phyloP scores from a whole-genome alignment of 2,888 invertebrate species.

The Drosophila borealis region DNA sequence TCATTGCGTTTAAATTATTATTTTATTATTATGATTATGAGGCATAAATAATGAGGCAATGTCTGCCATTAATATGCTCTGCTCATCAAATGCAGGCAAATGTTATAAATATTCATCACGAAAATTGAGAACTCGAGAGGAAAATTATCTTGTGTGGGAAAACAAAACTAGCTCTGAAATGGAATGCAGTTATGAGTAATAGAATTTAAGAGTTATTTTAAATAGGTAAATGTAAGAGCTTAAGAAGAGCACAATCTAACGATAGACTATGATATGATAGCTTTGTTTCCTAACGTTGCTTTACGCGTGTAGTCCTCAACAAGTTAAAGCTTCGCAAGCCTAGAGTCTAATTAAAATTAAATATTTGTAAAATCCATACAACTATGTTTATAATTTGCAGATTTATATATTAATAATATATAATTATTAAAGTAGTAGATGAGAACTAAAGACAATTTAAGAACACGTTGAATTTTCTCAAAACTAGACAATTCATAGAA shows the following conservation, averaged over 20 bases:
- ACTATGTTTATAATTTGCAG: too few relatives aligned
- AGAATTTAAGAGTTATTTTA: not conserved
- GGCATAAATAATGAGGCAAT: conserved; percentile 57
- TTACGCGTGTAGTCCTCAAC: too few relatives aligned
- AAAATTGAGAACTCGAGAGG: conserved; percentile 19
- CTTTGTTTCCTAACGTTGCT: too few relatives aligned
- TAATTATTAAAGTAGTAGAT: too few relatives aligned
- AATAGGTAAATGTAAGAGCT: not conserved
- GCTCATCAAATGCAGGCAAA: conserved; percentile 70
- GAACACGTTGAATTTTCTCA: too few relatives aligned
- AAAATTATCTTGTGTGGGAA: conserved; percentile 47
- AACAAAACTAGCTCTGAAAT: conserved; percentile 12
- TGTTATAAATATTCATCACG: conserved; percentile 61
- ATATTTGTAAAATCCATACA: too few relatives aligned
- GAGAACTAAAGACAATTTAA: too few relatives aligned
- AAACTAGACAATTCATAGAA: too few relatives aligned
- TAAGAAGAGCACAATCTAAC: not conserved
- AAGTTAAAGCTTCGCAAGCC: too few relatives aligned
- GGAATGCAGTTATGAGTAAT: not conserved
- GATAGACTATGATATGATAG: too few relatives aligned
- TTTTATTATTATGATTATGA: conserved; percentile 75
- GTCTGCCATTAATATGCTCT: conserved; percentile 70
- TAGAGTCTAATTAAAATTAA: too few relatives aligned
- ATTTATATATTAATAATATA: too few relatives aligned
- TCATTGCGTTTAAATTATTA: conserved; percentile 78